A percentile compares a stretch with the other conserved stretches of the same genome.
phyloP scores from a whole-genome alignment of 2,888 invertebrate genomes.

The Empis stercorea region DNA sequence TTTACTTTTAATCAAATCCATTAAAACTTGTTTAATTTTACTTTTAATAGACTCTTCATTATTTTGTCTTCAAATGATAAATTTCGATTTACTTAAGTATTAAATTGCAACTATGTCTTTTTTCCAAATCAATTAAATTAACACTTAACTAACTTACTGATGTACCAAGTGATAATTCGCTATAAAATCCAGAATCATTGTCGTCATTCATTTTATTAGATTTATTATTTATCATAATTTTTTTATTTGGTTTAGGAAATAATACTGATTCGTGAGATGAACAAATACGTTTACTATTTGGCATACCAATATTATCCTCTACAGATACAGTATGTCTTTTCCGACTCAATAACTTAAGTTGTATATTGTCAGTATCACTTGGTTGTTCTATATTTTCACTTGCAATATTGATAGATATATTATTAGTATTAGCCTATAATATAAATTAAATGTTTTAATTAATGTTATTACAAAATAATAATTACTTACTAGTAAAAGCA shows the following conservation, averaged over 20 bases:
- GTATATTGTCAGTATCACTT: slow-evolving; percentile 18
- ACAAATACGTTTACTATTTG: not conserved
- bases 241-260: slow-evolving; percentile 5
- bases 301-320: slow-evolving; percentile 27
- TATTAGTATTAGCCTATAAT: slow-evolving; percentile 24
- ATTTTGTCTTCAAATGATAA: too few relatives aligned
- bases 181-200: slow-evolving; percentile 9
- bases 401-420: slow-evolving; percentile 18
- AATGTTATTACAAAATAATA: not conserved
- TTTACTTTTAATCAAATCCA: too few relatives aligned
- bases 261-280: not conserved
- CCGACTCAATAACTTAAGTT: slow-evolving; percentile 21
- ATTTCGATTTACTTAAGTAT: too few relatives aligned
- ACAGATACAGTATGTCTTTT: slow-evolving; percentile 23
- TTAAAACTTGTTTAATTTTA: too few relatives aligned
- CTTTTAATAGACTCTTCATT: too few relatives aligned
- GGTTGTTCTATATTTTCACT: slow-evolving; percentile 18
- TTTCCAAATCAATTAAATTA: too few relatives aligned
- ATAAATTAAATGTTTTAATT: too few relatives aligned
- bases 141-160: too few relatives aligned
- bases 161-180: not conserved
- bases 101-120: too few relatives aligned
- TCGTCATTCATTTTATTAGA: slow-evolving; percentile 2
- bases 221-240: not conserved
- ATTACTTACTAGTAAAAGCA: slow-evolving; percentile 24